Conservation (phyloP, 2,797 vertebrate species). For the Tolypeutes matacus region DNA sequence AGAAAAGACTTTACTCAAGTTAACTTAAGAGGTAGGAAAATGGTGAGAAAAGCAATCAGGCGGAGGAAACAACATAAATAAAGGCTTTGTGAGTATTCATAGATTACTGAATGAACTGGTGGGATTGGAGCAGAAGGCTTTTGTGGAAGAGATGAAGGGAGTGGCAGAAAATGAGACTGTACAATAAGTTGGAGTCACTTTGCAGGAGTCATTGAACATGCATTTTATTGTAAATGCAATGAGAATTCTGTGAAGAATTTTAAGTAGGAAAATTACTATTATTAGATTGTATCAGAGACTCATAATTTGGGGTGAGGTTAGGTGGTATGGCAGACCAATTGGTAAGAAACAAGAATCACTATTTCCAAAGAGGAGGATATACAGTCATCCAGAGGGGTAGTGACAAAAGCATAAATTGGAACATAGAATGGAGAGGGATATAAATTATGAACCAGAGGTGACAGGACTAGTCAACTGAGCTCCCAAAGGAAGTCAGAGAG, state of each 20-base stretch:
- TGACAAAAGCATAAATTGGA: neutral
- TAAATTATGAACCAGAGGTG: neutral
- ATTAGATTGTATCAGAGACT: neutral
- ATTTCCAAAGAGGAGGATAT: neutral
- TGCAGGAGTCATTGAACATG: neutral
- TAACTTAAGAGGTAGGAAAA: neutral
- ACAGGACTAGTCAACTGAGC: neutral
- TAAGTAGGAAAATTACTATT: neutral
- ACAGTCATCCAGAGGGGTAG: neutral
- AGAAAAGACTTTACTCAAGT: neutral
- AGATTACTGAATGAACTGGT: neutral
- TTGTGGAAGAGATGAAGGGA: neutral
- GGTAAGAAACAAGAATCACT: constrained; percentile 15
- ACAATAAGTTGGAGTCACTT: neutral
- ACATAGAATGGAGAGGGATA: neutral
- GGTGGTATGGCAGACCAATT: neutral
- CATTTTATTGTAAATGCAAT: neutral
- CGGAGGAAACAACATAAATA: neutral
- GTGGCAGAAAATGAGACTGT: neutral
- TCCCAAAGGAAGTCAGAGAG: neutral
- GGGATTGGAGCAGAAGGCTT: too few relatives aligned
- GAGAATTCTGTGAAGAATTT: constrained; percentile 26
- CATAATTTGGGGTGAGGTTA: neutral
- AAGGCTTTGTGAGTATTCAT: neutral
- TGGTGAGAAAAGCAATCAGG: neutral